A percentile compares a stretch with the other conserved stretches of the same genome.
Evolutionary conservation across 2,797 vertebrate species (phyloP).

Genomic region (Schizopygopsis malacanthus): DNA sequence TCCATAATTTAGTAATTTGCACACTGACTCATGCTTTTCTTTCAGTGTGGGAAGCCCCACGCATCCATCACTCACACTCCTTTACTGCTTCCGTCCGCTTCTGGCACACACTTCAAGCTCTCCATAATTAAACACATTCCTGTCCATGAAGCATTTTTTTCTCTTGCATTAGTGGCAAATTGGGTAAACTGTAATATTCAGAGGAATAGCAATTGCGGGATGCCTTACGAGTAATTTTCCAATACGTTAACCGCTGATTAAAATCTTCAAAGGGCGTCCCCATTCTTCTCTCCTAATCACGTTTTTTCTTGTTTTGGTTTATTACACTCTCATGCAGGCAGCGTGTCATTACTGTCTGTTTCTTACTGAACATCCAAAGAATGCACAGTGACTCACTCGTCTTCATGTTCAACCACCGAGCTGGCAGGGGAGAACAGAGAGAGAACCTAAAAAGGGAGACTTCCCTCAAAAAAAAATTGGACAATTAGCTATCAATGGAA

Average conservation of each 20-base stretch:
- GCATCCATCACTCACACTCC: slow-evolving; percentile 44
- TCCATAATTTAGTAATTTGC: slow-evolving; percentile 16
- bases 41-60: slow-evolving; percentile 47
- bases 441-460: slow-evolving; percentile 27
- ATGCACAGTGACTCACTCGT: slow-evolving; percentile 56
- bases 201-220: slow-evolving; percentile 35
- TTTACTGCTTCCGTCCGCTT: slow-evolving; percentile 5
- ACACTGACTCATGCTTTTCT: slow-evolving; percentile 44
- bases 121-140: slow-evolving; percentile 46
- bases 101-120: slow-evolving; percentile 21
- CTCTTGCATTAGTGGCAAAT: slow-evolving; percentile 21
- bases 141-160: background rate
- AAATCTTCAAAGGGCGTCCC: slow-evolving; percentile 55
- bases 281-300: slow-evolving; percentile 20
- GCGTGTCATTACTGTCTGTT: slow-evolving; percentile 57
- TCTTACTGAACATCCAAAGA: slow-evolving; percentile 51
- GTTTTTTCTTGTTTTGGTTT: slow-evolving; percentile 51
- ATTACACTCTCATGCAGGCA: slow-evolving; percentile 53
- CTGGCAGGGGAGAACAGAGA: slow-evolving; percentile 21
- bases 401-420: slow-evolving; percentile 52
- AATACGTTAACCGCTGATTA: slow-evolving; percentile 50
- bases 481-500: slow-evolving; percentile 52
- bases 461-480: slow-evolving; percentile 42
- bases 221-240: slow-evolving; percentile 45
- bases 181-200: slow-evolving; percentile 44